Conservation (phyloP, 2,113 vertebrate genomes). For the Grus americana region DNA sequence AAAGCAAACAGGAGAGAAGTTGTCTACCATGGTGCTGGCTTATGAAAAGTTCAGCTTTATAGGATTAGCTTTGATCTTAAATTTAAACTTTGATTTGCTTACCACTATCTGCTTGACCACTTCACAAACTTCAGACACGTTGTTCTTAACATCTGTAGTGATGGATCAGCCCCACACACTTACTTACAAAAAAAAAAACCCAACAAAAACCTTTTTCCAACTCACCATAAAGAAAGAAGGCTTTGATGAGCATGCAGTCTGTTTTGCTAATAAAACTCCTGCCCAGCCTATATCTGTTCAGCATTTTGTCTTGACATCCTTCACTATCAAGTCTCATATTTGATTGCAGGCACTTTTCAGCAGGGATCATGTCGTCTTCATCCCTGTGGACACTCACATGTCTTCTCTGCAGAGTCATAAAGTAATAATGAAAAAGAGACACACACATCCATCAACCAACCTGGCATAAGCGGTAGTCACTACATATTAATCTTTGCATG, state of each 20-base stretch:
- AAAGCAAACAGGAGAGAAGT: background rate
- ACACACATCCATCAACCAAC: background rate
- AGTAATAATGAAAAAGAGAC: background rate
- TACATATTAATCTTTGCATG: background rate
- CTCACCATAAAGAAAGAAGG: background rate
- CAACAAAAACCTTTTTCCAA: background rate
- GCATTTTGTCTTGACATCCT: background rate
- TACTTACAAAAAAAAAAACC: background rate
- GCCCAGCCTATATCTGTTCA: background rate
- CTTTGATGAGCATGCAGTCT: background rate
- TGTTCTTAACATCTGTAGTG: background rate
- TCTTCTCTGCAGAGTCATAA: background rate
- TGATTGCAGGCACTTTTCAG: background rate
- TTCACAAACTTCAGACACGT: background rate
- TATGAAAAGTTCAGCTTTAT: background rate
- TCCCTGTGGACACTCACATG: background rate
- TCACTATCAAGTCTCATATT: constrained; percentile 5
- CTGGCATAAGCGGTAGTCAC: background rate
- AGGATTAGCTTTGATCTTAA: background rate
- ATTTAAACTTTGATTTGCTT: background rate
- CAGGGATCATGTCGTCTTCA: background rate
- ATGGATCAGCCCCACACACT: background rate
- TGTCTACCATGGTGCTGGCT: background rate
- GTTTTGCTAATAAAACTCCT: background rate
- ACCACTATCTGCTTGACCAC: background rate